Percentiles rank a stretch among this genome's conserved stretches.
Conservation (phyloP, 2,113 vertebrate species). For the Regulus satrapa region DNA sequence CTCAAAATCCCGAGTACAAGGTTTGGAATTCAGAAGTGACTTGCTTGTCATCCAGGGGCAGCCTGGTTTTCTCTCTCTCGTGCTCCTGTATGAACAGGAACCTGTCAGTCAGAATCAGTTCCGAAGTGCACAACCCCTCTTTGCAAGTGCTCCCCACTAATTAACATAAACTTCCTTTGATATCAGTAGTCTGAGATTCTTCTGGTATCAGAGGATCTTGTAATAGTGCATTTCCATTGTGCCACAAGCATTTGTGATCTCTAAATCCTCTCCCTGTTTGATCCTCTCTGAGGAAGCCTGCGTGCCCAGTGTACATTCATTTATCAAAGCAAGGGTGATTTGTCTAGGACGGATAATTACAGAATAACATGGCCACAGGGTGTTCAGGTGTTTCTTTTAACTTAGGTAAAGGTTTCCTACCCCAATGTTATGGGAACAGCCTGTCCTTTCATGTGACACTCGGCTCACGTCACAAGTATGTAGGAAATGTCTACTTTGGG, state of each 20-base stretch:
- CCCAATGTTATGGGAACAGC: neutral
- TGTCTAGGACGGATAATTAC: neutral
- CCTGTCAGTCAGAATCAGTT: neutral
- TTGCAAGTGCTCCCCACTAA: neutral
- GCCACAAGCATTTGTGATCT: neutral
- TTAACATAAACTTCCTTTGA: neutral
- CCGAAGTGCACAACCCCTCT: neutral
- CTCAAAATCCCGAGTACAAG: neutral
- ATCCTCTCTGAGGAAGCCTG: fast-evolving
- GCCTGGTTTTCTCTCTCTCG: neutral
- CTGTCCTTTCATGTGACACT: neutral
- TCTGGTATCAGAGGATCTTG: neutral
- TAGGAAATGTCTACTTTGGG: neutral
- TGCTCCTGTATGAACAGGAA: neutral
- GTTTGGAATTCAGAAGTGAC: neutral
- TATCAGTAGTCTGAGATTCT: neutral
- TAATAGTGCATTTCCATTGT: neutral
- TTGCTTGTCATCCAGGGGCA: neutral
- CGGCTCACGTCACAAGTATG: neutral
- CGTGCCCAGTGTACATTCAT: neutral
- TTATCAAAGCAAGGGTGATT: neutral
- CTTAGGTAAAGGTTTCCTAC: neutral
- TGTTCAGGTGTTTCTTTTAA: constrained; percentile 9
- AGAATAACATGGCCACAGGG: neutral
- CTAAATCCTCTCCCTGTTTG: neutral